A percentile compares a stretch with the other conserved stretches of the same genome.
Evolutionary conservation across 2,113 vertebrate species (phyloP).

Genomic region (Stigmatopora nigra): DNA sequence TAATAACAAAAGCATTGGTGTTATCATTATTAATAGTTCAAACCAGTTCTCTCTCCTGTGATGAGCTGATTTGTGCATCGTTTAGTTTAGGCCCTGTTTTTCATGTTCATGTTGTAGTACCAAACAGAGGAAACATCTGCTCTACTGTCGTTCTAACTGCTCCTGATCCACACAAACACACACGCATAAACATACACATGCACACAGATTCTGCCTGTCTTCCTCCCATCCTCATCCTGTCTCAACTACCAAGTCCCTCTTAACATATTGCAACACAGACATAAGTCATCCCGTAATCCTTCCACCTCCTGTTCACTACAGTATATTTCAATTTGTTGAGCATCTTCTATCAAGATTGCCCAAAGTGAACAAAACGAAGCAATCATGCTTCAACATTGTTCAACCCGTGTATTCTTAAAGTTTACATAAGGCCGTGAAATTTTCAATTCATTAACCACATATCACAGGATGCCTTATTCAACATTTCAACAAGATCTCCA

Average conservation of each 20-base stretch:
- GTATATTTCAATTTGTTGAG: background rate
- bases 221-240: slow-evolving; percentile 50
- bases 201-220: slow-evolving; percentile 30
- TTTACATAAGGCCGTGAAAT: background rate
- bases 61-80: slow-evolving; percentile 4
- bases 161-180: slow-evolving; percentile 56
- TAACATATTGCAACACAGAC: slow-evolving; percentile 6
- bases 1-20: background rate
- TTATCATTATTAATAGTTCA: background rate
- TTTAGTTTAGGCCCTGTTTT: slow-evolving; percentile 35
- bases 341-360: background rate
- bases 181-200: slow-evolving; percentile 10
- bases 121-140: slow-evolving; percentile 71
- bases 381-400: background rate
- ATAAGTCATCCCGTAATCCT: background rate
- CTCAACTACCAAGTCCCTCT: slow-evolving; percentile 36
- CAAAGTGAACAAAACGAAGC: background rate
- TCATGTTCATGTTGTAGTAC: slow-evolving; percentile 44
- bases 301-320: background rate
- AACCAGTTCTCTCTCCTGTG: slow-evolving; percentile 2
- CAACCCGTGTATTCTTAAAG: background rate
- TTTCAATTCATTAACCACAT: background rate
- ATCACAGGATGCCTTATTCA: background rate
- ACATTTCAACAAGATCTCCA: background rate
- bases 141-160: slow-evolving; percentile 57